Conservation (phyloP, 2,888 invertebrate genomes). For the Tetanocera ferruginea region DNA sequence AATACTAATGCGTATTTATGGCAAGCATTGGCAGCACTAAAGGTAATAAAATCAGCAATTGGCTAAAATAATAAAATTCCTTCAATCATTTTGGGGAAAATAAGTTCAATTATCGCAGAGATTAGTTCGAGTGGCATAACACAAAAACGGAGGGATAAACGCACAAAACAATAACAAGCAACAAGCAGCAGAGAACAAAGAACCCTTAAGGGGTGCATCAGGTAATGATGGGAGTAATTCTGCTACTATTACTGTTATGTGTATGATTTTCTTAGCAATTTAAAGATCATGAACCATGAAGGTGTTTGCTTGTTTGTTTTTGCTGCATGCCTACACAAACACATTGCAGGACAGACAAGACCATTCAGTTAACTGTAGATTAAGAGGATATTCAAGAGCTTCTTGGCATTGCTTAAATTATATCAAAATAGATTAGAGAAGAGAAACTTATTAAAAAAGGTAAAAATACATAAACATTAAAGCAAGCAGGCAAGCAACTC, state of each 20-base stretch:
- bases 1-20: constrained; percentile 22
- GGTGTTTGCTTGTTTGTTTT: not conserved
- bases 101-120: constrained; percentile 35
- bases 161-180: too few species aligned
- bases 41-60: not conserved
- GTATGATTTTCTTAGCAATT: not conserved
- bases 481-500: not conserved
- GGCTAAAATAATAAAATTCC: constrained; percentile 6
- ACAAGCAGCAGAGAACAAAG: too few species aligned
- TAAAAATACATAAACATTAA: constrained; percentile 15
- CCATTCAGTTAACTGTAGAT: not conserved
- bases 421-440: not conserved
- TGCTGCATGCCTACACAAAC: not conserved
- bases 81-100: constrained; percentile 34
- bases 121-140: not conserved
- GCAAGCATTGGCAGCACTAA: not conserved
- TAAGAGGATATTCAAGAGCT: not conserved
- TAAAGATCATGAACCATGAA: constrained; percentile 11
- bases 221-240: too few species aligned
- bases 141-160: not conserved
- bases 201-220: too few species aligned
- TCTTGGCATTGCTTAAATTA: not conserved
- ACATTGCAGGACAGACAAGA: not conserved
- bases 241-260: not conserved
- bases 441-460: constrained; percentile 21